A percentile compares a stretch with the other conserved stretches of the same genome.
Evolutionary conservation across 2,888 invertebrate genomes (phyloP).

Genomic region (Sylvicola cinctus): DNA sequence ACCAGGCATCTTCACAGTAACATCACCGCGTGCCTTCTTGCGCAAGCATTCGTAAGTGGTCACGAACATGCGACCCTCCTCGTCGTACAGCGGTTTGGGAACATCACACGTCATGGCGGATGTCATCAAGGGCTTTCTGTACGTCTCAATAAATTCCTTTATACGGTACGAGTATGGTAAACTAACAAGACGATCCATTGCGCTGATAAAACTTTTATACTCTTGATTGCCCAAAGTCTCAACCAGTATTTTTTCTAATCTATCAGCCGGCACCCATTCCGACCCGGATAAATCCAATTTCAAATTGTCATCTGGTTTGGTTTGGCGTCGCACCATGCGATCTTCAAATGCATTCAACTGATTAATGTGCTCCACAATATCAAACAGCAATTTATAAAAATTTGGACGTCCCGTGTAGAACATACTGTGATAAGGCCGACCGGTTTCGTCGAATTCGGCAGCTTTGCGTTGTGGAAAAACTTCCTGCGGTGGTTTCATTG

Average conservation of each 20-base stretch:
- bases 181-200: slow-evolving; percentile 46
- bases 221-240: slow-evolving; percentile 46
- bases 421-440: slow-evolving; percentile 74
- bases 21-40: slow-evolving; percentile 52
- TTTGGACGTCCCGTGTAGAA: slow-evolving; percentile 84
- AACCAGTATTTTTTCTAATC: slow-evolving; percentile 39
- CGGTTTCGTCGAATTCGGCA: slow-evolving; percentile 77
- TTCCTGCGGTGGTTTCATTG: slow-evolving; percentile 77
- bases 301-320: slow-evolving; percentile 35
- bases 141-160: slow-evolving; percentile 54
- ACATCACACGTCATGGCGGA: slow-evolving; percentile 37
- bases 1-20: slow-evolving; percentile 56
- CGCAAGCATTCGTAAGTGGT: slow-evolving; percentile 51
- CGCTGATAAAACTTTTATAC: slow-evolving; percentile 47
- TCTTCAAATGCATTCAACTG: slow-evolving; percentile 49
- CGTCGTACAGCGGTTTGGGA: slow-evolving; percentile 45
- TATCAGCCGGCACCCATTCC: slow-evolving; percentile 43
- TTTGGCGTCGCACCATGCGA: slow-evolving; percentile 39
- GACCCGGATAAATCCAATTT: slow-evolving; percentile 32
- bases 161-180: slow-evolving; percentile 50
- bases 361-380: slow-evolving; percentile 46
- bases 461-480: slow-evolving; percentile 67
- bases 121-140: slow-evolving; percentile 35
- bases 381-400: slow-evolving; percentile 60
- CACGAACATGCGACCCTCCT: slow-evolving; percentile 47